phyloP scores from a whole-genome alignment of 2,888 invertebrate genomes.

The Nephrotoma appendiculata region DNA sequence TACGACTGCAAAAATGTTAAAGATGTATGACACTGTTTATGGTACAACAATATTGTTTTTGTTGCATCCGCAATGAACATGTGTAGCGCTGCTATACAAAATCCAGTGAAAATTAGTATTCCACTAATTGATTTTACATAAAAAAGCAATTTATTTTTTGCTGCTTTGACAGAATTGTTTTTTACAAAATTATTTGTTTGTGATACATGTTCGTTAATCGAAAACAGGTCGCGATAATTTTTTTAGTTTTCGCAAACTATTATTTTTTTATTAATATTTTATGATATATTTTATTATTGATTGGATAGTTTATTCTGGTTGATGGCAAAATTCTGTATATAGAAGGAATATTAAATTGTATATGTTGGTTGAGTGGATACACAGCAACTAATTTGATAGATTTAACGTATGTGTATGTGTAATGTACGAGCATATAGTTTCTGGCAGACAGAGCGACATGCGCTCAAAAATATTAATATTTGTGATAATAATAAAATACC shows the following conservation, averaged over 20 bases:
- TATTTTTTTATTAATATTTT: neutral
- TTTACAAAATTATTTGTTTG: neutral
- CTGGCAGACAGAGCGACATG: neutral
- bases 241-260: neutral
- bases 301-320: neutral
- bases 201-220: neutral
- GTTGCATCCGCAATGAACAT: neutral
- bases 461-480: neutral
- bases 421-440: neutral
- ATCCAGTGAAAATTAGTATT: neutral
- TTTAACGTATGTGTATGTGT: neutral
- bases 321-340: neutral
- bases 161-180: neutral
- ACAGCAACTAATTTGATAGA: neutral
- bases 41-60: neutral
- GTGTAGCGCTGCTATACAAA: neutral
- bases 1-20: neutral
- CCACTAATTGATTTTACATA: neutral
- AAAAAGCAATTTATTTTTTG: neutral
- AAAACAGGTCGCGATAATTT: neutral
- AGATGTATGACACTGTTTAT: neutral
- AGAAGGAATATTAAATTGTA: neutral
- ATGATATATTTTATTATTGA: neutral
- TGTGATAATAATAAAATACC: no score
- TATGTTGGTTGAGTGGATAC: neutral